Evolutionary conservation across 2,113 vertebrate species (phyloP).

Genomic region (Gadus chalcogrammus): DNA sequence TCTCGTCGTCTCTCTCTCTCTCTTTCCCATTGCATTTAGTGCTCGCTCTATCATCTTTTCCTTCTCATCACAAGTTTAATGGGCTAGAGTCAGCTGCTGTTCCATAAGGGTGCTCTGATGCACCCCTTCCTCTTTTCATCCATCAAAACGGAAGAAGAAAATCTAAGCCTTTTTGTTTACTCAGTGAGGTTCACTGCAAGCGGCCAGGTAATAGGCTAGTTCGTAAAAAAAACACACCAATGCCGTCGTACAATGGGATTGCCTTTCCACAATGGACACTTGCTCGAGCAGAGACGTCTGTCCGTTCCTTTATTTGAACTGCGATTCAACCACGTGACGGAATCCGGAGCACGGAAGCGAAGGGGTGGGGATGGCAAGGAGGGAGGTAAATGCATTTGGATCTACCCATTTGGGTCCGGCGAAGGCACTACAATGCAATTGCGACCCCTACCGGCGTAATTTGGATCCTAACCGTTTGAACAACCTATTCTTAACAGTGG

Average conservation of each 20-base stretch:
- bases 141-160: neutral
- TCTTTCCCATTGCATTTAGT: neutral
- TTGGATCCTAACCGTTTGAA: slow-evolving; percentile 20
- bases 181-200: neutral
- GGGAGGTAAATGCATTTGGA: slow-evolving; percentile 66
- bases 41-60: neutral
- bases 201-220: slow-evolving; percentile 23
- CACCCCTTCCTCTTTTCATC: too few species aligned
- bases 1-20: neutral
- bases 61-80: neutral
- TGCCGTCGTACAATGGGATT: slow-evolving; percentile 45
- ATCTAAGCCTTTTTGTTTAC: neutral
- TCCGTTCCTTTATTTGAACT: slow-evolving; percentile 39
- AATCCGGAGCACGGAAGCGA: slow-evolving; percentile 47
- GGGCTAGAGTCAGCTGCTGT: neutral
- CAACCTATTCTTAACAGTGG: slow-evolving; percentile 36
- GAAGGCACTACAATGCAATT: slow-evolving; percentile 63
- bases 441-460: slow-evolving; percentile 67
- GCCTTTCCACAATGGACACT: slow-evolving; percentile 10
- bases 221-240: slow-evolving; percentile 31
- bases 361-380: slow-evolving; percentile 30
- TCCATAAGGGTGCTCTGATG: neutral
- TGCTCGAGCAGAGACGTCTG: neutral
- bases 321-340: slow-evolving; percentile 69
- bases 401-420: slow-evolving; percentile 53